Conservation (phyloP, 2,888 invertebrate genomes). For the Nebria brevicollis region DNA sequence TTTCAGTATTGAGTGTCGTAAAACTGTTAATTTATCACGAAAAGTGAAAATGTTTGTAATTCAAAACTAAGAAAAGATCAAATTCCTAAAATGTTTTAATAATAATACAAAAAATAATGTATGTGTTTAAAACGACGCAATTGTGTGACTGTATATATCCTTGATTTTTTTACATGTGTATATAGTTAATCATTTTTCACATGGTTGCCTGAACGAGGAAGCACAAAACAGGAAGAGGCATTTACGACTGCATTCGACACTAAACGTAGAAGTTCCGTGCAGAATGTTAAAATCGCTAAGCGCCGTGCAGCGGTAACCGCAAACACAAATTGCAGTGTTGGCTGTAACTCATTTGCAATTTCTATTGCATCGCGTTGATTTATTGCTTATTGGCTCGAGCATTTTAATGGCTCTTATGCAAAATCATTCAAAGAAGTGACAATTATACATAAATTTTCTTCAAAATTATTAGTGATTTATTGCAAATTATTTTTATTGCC, state of each 20-base stretch:
- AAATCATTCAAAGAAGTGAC: neutral
- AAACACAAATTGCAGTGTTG: neutral
- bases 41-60: too few relatives aligned
- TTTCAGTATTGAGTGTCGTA: too few relatives aligned
- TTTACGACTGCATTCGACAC: constrained; percentile 8
- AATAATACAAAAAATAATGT: neutral
- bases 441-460: neutral
- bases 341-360: neutral
- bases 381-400: neutral
- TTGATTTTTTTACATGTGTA: neutral
- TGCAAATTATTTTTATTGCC: neutral
- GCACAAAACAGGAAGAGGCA: constrained; percentile 2
- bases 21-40: too few relatives aligned
- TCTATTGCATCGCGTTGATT: neutral
- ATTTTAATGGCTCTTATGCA: neutral
- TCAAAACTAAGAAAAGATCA: too few relatives aligned
- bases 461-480: neutral
- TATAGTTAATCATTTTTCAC: neutral
- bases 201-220: neutral
- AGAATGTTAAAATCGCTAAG: constrained; percentile 3
- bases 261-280: constrained; percentile 8
- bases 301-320: constrained; percentile 2
- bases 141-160: neutral
- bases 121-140: neutral
- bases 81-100: too few relatives aligned